Percentiles rank a stretch among this genome's conserved stretches.
Evolutionary conservation across 1,140 invertebrate genomes (phyloP).

Genomic region (Procambarus clarkii): DNA sequence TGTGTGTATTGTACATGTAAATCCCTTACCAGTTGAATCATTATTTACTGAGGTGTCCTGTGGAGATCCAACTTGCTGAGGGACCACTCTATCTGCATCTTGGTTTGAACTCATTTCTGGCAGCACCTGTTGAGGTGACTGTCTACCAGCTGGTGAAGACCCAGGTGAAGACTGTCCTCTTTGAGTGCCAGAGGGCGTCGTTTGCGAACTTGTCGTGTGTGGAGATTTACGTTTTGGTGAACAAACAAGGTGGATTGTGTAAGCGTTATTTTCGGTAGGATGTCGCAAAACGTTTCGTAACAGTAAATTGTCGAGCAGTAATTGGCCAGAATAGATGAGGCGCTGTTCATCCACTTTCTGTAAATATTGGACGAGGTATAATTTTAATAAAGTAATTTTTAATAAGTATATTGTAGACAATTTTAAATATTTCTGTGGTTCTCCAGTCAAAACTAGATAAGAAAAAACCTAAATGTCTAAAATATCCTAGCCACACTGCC

Average conservation of each 20-base stretch:
- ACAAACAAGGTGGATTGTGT: constrained; percentile 48
- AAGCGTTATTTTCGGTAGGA: constrained; percentile 41
- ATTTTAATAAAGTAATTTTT: too few relatives aligned
- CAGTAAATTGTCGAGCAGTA: constrained; percentile 23
- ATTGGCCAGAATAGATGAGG: constrained; percentile 42
- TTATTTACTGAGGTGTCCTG: background rate
- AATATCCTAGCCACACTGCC: too few relatives aligned
- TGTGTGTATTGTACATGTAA: too few relatives aligned
- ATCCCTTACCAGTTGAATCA: constrained; percentile 6
- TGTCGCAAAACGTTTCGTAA: constrained; percentile 32
- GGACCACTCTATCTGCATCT: background rate
- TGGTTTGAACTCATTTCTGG: background rate
- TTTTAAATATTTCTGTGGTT: too few relatives aligned
- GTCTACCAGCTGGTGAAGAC: background rate
- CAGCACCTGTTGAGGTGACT: background rate
- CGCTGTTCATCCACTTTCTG: constrained; percentile 44
- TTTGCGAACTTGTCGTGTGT: background rate
- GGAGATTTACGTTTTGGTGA: constrained; percentile 18
- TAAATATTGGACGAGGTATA: background rate
- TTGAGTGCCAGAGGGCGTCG: background rate
- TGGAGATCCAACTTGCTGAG: background rate
- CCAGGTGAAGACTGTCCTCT: background rate
- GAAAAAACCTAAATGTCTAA: too few relatives aligned
- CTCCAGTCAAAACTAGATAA: too few relatives aligned
- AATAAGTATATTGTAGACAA: too few relatives aligned